A percentile compares a stretch with the other conserved stretches of the same genome.
Conservation (phyloP, 2,797 vertebrate species). For the Lophius americanus region DNA sequence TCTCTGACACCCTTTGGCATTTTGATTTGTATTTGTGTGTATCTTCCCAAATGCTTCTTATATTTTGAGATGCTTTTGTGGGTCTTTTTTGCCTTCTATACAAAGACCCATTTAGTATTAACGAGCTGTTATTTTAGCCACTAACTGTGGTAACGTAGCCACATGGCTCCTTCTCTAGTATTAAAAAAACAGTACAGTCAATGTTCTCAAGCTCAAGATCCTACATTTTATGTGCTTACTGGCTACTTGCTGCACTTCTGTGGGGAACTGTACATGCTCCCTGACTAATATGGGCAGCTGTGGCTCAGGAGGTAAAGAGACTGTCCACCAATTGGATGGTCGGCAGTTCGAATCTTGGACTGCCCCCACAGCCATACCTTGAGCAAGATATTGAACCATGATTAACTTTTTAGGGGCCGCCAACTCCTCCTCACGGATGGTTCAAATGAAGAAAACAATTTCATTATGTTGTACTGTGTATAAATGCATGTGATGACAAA, state of each 20-base stretch:
- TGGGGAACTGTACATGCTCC: neutral
- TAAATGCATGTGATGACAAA: too few relatives aligned
- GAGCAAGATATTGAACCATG: too few relatives aligned
- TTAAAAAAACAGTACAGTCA: conserved; percentile 18
- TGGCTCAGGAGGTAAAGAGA: too few relatives aligned
- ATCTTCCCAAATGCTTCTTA: conserved; percentile 23
- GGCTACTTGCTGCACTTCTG: neutral
- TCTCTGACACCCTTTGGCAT: conserved; percentile 38
- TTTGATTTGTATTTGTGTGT: conserved; percentile 56
- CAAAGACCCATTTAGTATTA: conserved; percentile 48
- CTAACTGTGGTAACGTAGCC: conserved; percentile 9
- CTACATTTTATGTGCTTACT: neutral
- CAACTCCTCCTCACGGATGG: too few relatives aligned
- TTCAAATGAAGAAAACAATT: too few relatives aligned
- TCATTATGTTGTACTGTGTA: too few relatives aligned
- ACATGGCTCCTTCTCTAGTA: conserved; percentile 10
- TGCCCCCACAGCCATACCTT: too few relatives aligned
- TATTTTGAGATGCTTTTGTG: conserved; percentile 31
- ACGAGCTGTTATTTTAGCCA: conserved; percentile 44
- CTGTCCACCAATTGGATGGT: too few relatives aligned
- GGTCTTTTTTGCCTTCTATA: conserved; percentile 43
- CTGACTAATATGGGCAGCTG: too few relatives aligned
- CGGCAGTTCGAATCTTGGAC: too few relatives aligned
- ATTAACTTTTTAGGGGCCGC: too few relatives aligned
- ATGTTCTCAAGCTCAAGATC: neutral